Base-by-base conservation (phyloP, 2,797 vertebrate genomes). In the Ciconia nigra region DNA sequence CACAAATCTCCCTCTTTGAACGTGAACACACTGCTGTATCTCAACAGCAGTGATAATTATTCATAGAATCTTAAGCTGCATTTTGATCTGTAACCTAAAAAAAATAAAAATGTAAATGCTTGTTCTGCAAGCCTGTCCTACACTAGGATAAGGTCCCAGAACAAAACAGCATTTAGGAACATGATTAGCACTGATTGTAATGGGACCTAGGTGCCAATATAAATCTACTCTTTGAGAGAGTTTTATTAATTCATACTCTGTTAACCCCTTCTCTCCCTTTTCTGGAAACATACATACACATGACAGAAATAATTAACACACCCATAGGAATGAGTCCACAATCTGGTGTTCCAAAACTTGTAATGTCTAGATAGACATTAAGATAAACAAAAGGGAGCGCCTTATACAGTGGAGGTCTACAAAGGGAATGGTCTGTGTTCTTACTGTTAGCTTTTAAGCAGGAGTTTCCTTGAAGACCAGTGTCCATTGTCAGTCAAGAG, bases 31-130 rank as follows among this genome's bases (percentile, higher is more conserved):
- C 62, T 61, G 54, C 55, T 88, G 58, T 47, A 82, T 85, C 71
- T 90, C 46, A 73, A 58, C 52, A 94, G 57, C 72, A 93, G 19
- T 15, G 31, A 63, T 65, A 69, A 85, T 73, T 93, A 93, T 39
- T 80, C 54, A 83, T 12, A 86, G 41, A 47, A 61, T 71, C 46
- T 55, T 87, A 65, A 86, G 58, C 10, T 82, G 33, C 41, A 63
- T 71, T 92, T 89, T 89, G 7, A 70, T 85, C 52, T 21, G 2
- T 21, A 89, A 71, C 12, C 37, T 29, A 47, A 49, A 77, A 47
- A 85, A 37, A 37, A 37, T 10, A 37, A 37, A 39, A 57, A 33
- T 2, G 4, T 13, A 39, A 62, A 70, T 1, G 3, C 11, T 74
- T 73, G 6, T 17, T 84, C 67, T 41, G 15, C 49, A 67, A 74